A percentile compares a stretch with the other conserved stretches of the same genome.
Evolutionary conservation across 2,113 vertebrate genomes (phyloP).

Genomic region (Ovis canadensis): DNA sequence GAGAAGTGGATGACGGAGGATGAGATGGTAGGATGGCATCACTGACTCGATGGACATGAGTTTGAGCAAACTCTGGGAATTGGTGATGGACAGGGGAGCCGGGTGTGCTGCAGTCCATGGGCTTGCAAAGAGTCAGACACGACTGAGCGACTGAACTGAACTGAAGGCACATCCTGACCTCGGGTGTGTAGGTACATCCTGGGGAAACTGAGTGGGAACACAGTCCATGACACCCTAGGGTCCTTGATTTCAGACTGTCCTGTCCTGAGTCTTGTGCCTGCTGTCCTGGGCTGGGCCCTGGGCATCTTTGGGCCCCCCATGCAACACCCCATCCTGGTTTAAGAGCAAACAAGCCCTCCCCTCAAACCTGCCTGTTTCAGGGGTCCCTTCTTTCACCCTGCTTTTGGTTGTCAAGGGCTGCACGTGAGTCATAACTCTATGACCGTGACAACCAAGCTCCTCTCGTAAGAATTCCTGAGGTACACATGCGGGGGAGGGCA

Average conservation of each 20-base stretch:
- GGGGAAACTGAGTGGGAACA: neutral
- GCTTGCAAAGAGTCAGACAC: rapidly evolving
- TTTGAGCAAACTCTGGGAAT: neutral
- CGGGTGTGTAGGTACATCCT: rapidly evolving
- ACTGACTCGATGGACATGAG: neutral
- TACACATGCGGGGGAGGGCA: rapidly evolving
- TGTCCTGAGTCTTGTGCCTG: neutral
- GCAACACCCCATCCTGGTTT: neutral
- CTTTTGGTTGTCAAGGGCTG: neutral
- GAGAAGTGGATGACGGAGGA: neutral
- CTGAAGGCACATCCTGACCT: neutral
- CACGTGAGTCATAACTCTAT: neutral
- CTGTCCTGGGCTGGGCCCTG: neutral
- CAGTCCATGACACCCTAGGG: neutral
- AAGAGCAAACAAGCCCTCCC: too few species aligned
- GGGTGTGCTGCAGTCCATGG: neutral
- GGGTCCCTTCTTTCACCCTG: rapidly evolving
- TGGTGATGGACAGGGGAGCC: neutral
- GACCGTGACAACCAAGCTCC: neutral
- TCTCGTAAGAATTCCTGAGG: neutral
- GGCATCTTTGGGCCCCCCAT: rapidly evolving
- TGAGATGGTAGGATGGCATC: neutral
- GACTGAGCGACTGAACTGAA: neutral
- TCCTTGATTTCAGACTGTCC: neutral
- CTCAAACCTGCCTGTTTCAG: neutral